Evolutionary conservation across 2,797 vertebrate species (phyloP), one percentile per base, ranked within the genome.

Genomic region (Borostomias antarcticus): DNA sequence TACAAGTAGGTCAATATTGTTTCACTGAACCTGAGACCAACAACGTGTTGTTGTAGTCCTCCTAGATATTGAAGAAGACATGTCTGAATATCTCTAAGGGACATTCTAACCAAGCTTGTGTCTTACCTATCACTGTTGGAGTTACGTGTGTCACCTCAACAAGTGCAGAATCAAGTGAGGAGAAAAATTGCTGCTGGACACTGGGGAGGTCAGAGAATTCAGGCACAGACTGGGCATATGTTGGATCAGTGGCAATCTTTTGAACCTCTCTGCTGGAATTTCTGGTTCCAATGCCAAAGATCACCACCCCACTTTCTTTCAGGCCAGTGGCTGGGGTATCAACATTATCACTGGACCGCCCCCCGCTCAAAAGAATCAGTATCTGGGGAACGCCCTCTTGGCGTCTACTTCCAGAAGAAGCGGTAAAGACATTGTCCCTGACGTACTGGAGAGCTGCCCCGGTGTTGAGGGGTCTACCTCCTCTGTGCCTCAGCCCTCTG

Each of bases 281-380:
- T 61, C 77, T 89, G n/a, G 53, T 66, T n/a, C 80, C 80, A 17
- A 82, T 67, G 4, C 10, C 50, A 15, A 77, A 71, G 11, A 64
- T 66, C 9, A 68, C 25, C 4, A 79, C 40, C 17, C 76, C 76
- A n/a, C 50, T 9, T 25, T 59, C 52, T 50, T 75, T 81, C 10
- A 83, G 57, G 2, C 58, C 58, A 7, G 58, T 50, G 5, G 73
- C 64, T 37, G 74, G 63, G 13, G 23, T 59, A 21, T 72, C 58
- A 54, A 68, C 35, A 64, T 40, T 43, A 33, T 68, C 60, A 59
- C 23, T 68, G 15, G 65, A 73, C 1, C 30, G 47, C 54, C 65
- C 53, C 5, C 53, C 54, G 28, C 52, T 64, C n/a, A 73, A 28
- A 17, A 79, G 35, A 33, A 79, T 62, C 45, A 69, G 26, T 32